phyloP scores from a whole-genome alignment of 1,140 invertebrate species.

The Pogonomyrmex californicus region DNA sequence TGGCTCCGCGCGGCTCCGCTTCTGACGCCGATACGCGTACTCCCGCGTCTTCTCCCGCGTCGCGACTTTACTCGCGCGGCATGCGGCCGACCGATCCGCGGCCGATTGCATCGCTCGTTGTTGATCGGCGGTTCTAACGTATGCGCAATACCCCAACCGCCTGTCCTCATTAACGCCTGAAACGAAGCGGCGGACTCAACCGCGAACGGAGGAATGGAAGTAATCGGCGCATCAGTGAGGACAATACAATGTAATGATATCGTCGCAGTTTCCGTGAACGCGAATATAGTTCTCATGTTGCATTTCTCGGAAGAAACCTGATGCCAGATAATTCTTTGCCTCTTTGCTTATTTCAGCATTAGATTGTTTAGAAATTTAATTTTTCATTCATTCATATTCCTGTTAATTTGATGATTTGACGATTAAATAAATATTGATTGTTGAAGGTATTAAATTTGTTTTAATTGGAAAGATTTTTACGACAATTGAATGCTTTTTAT shows the following conservation, averaged over 20 bases:
- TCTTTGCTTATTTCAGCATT: not conserved
- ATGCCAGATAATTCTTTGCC: not conserved
- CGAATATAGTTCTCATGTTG: constrained; percentile 80
- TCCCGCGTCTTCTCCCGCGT: constrained; percentile 51
- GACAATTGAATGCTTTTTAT: not conserved
- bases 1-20: constrained; percentile 62
- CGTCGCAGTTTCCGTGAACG: constrained; percentile 1
- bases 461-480: not conserved
- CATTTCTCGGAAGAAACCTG: not conserved
- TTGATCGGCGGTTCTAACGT: constrained; percentile 84
- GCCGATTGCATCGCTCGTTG: constrained; percentile 80
- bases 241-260: not conserved
- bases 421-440: not conserved
- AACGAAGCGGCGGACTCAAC: constrained; percentile 57
- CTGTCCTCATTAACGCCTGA: constrained; percentile 85
- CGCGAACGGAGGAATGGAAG: constrained; percentile 49
- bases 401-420: not conserved
- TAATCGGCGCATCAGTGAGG: constrained; percentile 31
- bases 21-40: constrained; percentile 61
- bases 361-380: not conserved
- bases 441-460: not conserved
- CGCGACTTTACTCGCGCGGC: constrained; percentile 67
- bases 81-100: constrained; percentile 67
- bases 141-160: constrained; percentile 83
- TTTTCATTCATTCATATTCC: not conserved